phyloP scores from a whole-genome alignment of 2,797 vertebrate genomes.

The Borostomias antarcticus region DNA sequence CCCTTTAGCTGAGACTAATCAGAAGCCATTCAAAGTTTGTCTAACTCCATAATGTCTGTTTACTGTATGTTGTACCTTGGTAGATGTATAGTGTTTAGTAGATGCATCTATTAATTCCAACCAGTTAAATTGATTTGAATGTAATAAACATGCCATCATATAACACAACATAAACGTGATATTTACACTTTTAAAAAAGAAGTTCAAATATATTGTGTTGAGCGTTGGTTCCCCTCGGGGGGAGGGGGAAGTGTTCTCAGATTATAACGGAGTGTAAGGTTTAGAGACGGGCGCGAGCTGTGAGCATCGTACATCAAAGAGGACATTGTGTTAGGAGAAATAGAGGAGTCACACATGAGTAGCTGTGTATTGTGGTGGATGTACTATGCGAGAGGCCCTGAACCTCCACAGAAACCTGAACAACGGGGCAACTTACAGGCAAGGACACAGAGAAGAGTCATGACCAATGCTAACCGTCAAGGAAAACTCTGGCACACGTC shows the following conservation, averaged over 20 bases:
- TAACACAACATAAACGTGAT: too few species aligned
- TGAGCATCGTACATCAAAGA: constrained; percentile 77
- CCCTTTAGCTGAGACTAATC: constrained; percentile 21
- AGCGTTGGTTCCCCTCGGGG: too few species aligned
- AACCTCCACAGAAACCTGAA: constrained; percentile 57
- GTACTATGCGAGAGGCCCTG: constrained; percentile 54
- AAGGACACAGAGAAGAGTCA: constrained; percentile 23
- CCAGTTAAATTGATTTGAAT: too few species aligned
- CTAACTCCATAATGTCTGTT: too few species aligned
- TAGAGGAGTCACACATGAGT: constrained; percentile 77
- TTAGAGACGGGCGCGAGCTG: background rate
- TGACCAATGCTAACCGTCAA: constrained; percentile 30
- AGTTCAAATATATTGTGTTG: too few species aligned
- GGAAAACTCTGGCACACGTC: too few species aligned
- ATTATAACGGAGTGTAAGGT: background rate
- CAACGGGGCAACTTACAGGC: background rate
- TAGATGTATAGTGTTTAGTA: too few species aligned
- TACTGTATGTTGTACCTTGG: too few species aligned
- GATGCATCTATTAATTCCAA: too few species aligned
- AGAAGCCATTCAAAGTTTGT: constrained; percentile 11
- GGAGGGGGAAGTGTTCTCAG: too few species aligned
- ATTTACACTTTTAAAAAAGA: too few species aligned
- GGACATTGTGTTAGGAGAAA: constrained; percentile 82
- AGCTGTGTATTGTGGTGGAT: constrained; percentile 66
- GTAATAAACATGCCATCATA: too few species aligned